Conservation (phyloP, 2,888 invertebrate species). For the Diabrotica balteata region DNA sequence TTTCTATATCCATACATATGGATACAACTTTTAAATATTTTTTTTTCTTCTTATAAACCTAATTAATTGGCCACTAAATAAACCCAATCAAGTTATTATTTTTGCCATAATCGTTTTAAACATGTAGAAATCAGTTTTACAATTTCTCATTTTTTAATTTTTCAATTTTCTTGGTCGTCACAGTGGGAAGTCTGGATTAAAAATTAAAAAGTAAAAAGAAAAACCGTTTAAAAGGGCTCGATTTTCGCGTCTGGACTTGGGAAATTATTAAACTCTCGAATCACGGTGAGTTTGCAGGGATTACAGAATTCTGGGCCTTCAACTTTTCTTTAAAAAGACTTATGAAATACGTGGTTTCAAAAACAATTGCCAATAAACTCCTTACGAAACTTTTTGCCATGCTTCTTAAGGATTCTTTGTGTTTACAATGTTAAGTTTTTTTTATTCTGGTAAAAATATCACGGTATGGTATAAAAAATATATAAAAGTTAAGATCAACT, state of each 20-base stretch:
- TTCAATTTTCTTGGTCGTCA: background rate
- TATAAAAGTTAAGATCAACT: too few species aligned
- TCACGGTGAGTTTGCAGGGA: background rate
- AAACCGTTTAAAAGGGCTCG: background rate
- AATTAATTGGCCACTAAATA: too few species aligned
- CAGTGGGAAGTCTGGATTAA: background rate
- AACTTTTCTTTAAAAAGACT: conserved; percentile 7
- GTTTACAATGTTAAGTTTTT: background rate
- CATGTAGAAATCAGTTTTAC: too few species aligned
- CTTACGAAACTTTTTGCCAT: conserved; percentile 9
- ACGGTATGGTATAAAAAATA: background rate
- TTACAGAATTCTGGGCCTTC: conserved; percentile 6
- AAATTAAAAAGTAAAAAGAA: background rate
- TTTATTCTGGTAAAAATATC: background rate
- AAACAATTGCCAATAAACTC: conserved; percentile 12
- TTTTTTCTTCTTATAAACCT: too few species aligned
- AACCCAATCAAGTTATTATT: too few species aligned
- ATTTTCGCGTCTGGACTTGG: background rate
- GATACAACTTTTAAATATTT: too few species aligned
- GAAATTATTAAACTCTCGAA: conserved; percentile 6
- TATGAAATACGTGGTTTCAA: conserved; percentile 18
- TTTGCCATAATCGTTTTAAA: too few species aligned
- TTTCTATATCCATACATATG: too few species aligned
- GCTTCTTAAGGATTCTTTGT: background rate
- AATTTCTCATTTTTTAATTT: background rate